Evolutionary conservation across 2,797 vertebrate genomes (phyloP).

Genomic region (Morelia viridis): DNA sequence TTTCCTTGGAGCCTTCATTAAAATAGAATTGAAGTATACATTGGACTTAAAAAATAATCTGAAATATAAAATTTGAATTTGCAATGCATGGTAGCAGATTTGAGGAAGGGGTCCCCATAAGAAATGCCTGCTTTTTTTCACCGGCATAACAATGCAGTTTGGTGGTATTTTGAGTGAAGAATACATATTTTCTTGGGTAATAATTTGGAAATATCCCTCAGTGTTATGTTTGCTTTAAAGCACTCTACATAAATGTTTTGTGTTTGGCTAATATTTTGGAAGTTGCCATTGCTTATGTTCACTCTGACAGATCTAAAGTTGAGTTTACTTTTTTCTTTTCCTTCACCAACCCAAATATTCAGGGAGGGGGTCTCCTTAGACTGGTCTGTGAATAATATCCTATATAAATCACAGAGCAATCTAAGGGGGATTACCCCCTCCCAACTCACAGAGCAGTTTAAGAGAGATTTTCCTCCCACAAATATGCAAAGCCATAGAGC

Average conservation of each 20-base stretch:
- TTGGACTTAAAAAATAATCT: background rate
- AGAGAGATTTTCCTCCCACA: background rate
- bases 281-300: slow-evolving; percentile 53
- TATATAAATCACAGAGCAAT: background rate
- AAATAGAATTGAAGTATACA: background rate
- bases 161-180: background rate
- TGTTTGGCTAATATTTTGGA: slow-evolving; percentile 60
- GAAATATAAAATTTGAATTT: background rate
- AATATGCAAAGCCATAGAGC: background rate
- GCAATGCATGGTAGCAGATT: background rate
- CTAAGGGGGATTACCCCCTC: background rate
- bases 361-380: slow-evolving; percentile 32
- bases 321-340: slow-evolving; percentile 27
- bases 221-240: slow-evolving; percentile 34
- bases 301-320: slow-evolving; percentile 50
- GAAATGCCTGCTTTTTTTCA: background rate
- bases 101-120: background rate
- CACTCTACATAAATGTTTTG: slow-evolving; percentile 48
- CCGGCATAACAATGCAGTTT: slow-evolving; percentile 8
- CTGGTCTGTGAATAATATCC: background rate
- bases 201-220: slow-evolving; percentile 21
- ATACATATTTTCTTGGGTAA: slow-evolving; percentile 36
- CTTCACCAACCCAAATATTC: slow-evolving; percentile 46
- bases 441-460: background rate
- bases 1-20: background rate